Evolutionary conservation across 2,113 vertebrate genomes (phyloP).

Genomic region (Gracilinanus agilis): DNA sequence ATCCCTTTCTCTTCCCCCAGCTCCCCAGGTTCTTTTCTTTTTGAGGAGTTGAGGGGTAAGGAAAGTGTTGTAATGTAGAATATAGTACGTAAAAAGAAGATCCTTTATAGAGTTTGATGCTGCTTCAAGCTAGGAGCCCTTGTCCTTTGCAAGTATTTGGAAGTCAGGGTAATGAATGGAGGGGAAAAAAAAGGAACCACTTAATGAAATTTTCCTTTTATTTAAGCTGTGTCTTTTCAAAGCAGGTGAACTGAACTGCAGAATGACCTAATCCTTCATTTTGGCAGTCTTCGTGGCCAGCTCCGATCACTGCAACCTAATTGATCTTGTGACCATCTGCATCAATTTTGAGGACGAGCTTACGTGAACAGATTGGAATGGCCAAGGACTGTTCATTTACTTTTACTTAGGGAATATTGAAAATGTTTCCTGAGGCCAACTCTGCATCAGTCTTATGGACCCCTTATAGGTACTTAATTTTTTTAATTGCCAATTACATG

Average conservation of each 20-base stretch:
- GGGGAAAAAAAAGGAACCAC: neutral
- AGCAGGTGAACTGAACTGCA: neutral
- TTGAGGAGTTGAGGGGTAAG: neutral
- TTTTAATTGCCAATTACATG: too few species aligned
- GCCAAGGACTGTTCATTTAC: neutral
- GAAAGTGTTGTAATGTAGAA: neutral
- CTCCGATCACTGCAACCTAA: neutral
- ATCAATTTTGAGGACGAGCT: neutral
- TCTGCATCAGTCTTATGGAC: neutral
- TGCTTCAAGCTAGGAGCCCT: neutral
- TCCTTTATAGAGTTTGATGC: neutral
- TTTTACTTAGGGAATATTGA: neutral
- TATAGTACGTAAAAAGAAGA: neutral
- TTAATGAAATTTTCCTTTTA: neutral
- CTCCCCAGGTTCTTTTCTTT: neutral
- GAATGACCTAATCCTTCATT: neutral
- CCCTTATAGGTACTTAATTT: neutral
- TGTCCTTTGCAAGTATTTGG: neutral
- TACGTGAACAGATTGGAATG: neutral
- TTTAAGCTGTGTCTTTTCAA: neutral
- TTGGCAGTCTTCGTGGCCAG: neutral
- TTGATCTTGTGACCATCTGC: neutral
- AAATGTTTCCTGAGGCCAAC: neutral
- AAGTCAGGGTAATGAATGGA: neutral
- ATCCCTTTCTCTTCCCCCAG: neutral